Conservation (phyloP, 2,797 vertebrate species). For the Petrocephalus sullivani region DNA sequence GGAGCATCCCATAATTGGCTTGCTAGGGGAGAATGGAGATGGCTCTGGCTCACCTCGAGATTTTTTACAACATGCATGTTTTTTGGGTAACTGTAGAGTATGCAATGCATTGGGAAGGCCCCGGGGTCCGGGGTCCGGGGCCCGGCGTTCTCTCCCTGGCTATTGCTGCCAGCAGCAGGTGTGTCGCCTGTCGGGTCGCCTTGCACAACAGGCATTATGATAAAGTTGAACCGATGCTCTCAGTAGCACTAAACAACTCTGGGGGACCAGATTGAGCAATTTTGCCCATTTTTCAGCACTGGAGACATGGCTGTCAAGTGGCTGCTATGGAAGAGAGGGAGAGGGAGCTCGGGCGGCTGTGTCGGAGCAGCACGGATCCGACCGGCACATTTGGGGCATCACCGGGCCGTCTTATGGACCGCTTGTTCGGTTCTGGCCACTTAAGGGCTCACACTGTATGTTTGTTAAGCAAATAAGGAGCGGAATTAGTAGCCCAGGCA, state of each 20-base stretch:
- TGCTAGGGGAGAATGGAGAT: background rate
- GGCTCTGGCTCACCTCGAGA: background rate
- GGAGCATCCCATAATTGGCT: constrained; percentile 7
- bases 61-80: background rate
- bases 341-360: background rate
- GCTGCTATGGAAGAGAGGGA: background rate
- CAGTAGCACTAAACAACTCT: background rate
- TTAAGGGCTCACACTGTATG: background rate
- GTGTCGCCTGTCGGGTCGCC: background rate
- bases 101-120: background rate
- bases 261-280: background rate
- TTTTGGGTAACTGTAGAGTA: background rate
- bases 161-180: background rate
- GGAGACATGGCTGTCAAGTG: background rate
- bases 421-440: background rate
- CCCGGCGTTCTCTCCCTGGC: background rate
- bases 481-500: background rate
- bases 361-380: background rate
- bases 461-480: background rate
- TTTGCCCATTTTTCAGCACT: background rate
- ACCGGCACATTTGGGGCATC: background rate
- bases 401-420: background rate
- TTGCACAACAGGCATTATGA: background rate
- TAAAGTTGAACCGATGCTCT: background rate
- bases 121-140: background rate